Percentiles rank a stretch among this genome's conserved stretches.
phyloP scores from a whole-genome alignment of 53 echinoderm and acorn worm species.

The Echinometra lucunter region DNA sequence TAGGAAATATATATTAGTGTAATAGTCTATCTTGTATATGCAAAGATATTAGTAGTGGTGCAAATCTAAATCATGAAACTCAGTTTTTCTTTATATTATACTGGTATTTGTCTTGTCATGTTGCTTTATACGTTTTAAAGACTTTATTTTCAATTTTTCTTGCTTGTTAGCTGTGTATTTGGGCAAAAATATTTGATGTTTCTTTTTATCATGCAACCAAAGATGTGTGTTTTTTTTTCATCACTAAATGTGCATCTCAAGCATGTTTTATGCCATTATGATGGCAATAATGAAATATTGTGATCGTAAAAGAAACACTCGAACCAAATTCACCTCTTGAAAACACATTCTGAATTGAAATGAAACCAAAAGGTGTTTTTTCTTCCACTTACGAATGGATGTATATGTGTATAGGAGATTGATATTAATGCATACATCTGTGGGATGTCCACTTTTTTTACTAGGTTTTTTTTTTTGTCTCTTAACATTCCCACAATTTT shows the following conservation, averaged over 20 bases:
- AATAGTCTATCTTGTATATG: constrained; percentile 37
- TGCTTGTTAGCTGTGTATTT: not conserved
- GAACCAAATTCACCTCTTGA: not conserved
- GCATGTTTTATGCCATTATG: not conserved
- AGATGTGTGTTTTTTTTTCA: constrained; percentile 25
- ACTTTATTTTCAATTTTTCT: not conserved
- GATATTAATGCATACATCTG: not conserved
- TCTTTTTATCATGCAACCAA: not conserved
- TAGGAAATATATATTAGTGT: constrained; percentile 25
- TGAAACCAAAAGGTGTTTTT: not conserved
- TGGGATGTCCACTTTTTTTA: not conserved
- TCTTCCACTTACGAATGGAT: not conserved
- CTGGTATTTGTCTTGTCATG: not conserved
- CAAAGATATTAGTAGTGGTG: constrained; percentile 41
- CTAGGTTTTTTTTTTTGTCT: not conserved
- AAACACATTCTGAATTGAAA: not conserved
- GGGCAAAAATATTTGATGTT: not conserved
- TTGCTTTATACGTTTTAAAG: not conserved
- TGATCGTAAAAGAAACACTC: not conserved
- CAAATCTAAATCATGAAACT: constrained; percentile 2
- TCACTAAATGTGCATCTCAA: not conserved
- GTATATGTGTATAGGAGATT: not conserved
- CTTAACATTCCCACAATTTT: not conserved
- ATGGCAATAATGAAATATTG: not conserved
- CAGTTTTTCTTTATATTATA: not conserved